A percentile compares a stretch with the other conserved stretches of the same genome.
These are phyloP conservation scores for Eucriotettix oculatus DNA, from an alignment of 2,888 invertebrate genomes.

Conservation along the genomic window DNA sequence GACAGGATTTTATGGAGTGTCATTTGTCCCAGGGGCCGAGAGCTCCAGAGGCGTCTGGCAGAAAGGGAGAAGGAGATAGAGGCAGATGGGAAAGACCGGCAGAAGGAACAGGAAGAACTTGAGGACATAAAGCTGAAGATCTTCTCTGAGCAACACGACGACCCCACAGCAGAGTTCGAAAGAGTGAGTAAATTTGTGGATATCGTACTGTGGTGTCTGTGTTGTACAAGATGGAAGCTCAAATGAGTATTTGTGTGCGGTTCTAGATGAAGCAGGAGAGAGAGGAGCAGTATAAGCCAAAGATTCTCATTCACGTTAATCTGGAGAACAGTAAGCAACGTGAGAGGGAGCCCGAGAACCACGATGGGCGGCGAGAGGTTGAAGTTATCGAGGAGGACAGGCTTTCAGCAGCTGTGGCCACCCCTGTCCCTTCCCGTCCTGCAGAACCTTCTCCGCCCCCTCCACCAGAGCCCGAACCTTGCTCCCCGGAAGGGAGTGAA, in stretches of 20 bases:
- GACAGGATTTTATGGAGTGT: background rate
- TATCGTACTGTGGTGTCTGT: too few relatives aligned
- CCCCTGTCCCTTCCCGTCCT: background rate
- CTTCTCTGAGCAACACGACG: constrained; percentile 44
- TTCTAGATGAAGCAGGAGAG: constrained; percentile 26
- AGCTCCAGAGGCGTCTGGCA: constrained; percentile 74
- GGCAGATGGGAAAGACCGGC: constrained; percentile 75
- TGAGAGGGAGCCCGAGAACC: constrained; percentile 18
- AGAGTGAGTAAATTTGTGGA: constrained; percentile 25
- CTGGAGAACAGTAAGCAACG: constrained; percentile 25
- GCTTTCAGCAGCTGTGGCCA: background rate
- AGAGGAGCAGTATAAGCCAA: constrained; percentile 71
- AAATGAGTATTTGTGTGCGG: too few relatives aligned
- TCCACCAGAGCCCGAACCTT: constrained; percentile 5
- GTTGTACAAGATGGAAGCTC: too few relatives aligned
- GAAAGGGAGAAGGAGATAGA: constrained; percentile 90
- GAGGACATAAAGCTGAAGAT: constrained; percentile 66
- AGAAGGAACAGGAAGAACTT: constrained; percentile 76
- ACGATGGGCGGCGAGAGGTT: background rate
- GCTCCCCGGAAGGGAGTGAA: constrained; percentile 3
- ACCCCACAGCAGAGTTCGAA: constrained; percentile 48
- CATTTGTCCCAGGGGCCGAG: constrained; percentile 47
- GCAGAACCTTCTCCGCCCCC: constrained; percentile 14
- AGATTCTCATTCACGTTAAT: constrained; percentile 47
- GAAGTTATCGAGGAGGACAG: background rate